Evolutionary conservation across 1,140 invertebrate species (phyloP), one percentile per base, ranked within the genome.

Genomic region (Diachasma alloeum): DNA sequence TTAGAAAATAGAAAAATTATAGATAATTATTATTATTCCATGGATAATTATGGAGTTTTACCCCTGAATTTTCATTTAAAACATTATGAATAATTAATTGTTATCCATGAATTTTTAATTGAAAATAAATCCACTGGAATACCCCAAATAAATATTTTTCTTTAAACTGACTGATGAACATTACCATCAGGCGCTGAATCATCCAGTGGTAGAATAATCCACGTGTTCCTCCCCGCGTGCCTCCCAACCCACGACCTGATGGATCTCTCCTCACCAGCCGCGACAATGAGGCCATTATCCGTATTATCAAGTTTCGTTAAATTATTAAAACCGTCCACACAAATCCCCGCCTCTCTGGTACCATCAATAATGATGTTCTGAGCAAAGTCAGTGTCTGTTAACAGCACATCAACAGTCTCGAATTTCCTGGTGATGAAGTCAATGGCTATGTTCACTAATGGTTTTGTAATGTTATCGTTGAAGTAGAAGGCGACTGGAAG

Each of bases 161-260:
- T n/a, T n/a, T n/a, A n/a, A 11, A 48, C 13, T 48, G 44, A 8
- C 44, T 8, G 13, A 48, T 9, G 2, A 53, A 53, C 6, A 5
- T 53, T 77, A 86, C 87, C 88, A 39, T 87, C 82, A 19, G 85
- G 71, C 66, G 84, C 75, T 5, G 83, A 83, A 37, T 85, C 82
- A 70, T 88, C 86, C 11, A 85, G 31, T 0, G 86, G 79, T n/a
- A 87, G 63, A 11, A 85, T 67, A 15, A 89, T 74, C 88, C 87
- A 89, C 1, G 82, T 86, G 31, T 83, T 79, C 53, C 77, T 71
- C 39, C 68, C 1, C 78, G 69, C 3, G 76, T 26, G 6, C 78
- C 77, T 17, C 13, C 81, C 71, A 15, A 89, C 78, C 87, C 87
- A 89, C 17, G 78, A 79, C 15, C 76, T 63, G 42, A 89, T 77